These are phyloP conservation scores for Lochmaea crataegi DNA, from an alignment of 2,888 invertebrate genomes.

Conservation along the genomic window DNA sequence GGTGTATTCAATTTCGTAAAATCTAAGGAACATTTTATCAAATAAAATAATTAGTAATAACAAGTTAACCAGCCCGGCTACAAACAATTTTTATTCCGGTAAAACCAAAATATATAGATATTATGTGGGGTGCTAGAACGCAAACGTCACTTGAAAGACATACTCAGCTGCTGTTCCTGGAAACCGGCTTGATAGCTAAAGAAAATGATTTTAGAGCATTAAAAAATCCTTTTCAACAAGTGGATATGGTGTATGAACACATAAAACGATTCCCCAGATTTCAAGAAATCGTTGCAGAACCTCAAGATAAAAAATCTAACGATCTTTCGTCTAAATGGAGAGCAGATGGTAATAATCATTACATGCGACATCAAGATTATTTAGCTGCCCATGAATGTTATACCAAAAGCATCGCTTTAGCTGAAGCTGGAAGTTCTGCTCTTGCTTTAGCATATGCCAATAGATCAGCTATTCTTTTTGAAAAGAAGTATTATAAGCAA, in stretches of 20 bases:
- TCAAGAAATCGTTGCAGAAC: conserved; percentile 4
- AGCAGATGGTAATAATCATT: conserved; percentile 26
- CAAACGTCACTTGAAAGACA: conserved; percentile 15
- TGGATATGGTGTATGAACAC: conserved; percentile 23
- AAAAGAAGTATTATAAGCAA: conserved; percentile 72
- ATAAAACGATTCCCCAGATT: conserved; percentile 14
- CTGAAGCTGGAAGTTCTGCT: background rate
- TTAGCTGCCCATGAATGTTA: background rate
- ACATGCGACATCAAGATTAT: background rate
- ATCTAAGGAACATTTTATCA: background rate
- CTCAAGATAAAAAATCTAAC: conserved; percentile 24
- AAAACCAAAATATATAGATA: background rate
- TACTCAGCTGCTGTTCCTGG: conserved; percentile 7
- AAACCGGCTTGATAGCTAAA: conserved; percentile 11
- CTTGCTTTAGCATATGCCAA: background rate
- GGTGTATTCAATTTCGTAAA: background rate
- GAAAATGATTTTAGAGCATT: conserved; percentile 17
- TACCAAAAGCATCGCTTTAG: background rate
- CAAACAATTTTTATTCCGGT: too few species aligned
- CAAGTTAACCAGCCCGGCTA: too few species aligned
- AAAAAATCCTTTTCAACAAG: conserved; percentile 2
- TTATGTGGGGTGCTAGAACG: conserved; percentile 10
- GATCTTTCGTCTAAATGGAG: conserved; percentile 4
- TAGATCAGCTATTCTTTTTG: conserved; percentile 77
- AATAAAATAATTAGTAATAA: too few species aligned